Base-by-base conservation (phyloP, 2,113 vertebrate genomes). In the Carlito syrichta region DNA sequence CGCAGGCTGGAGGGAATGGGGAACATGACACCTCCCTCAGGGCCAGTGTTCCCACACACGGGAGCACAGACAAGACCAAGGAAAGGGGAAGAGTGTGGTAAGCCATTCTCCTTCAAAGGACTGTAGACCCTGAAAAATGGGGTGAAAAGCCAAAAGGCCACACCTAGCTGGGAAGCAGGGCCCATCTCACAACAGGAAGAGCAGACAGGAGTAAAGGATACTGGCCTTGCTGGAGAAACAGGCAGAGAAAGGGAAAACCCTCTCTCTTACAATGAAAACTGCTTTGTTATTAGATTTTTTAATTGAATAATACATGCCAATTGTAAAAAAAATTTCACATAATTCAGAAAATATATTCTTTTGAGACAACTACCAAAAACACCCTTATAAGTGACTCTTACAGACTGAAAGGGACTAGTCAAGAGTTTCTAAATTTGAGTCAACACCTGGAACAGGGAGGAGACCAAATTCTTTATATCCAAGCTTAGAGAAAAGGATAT, bases 151-250 rank as follows among this genome's bases (percentile, higher is more conserved):
- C 17, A n/a, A 38, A 79, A 68, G 62, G 17, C 19, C 35, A 25
- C 0, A 3, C 0, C 54, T 43, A 4, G 17, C 27, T 19, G 82
- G 56, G 30, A 48, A 60, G 62, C 48, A 77, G 6, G 45, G 25
- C 52, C 8, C 11, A 0, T 2, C 4, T 48, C 6, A 38, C 0
- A 60, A 58, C 3, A 17, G 40, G 25, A 30, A 43, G 6, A 43
- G 56, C 43, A 69, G 35, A 19, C 8, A 38, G 23, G 60, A 50
- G 32, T n/a, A 32, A 48, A 45, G 60, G 60, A 35, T 43, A 50
- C 50, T 16, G 35, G 43, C 27, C 52, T 76, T 2, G 1, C 6
- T 25, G 5, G 30, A 85, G 30, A 48, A 52, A 52, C 23, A 63
- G 52, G 22, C 7, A 17, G 54, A 54, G 13, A 30, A 50, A 43